A percentile compares a stretch with the other conserved stretches of the same genome.
Conservation (phyloP, 2,888 invertebrate species). For the Drosophila meridionalis region DNA sequence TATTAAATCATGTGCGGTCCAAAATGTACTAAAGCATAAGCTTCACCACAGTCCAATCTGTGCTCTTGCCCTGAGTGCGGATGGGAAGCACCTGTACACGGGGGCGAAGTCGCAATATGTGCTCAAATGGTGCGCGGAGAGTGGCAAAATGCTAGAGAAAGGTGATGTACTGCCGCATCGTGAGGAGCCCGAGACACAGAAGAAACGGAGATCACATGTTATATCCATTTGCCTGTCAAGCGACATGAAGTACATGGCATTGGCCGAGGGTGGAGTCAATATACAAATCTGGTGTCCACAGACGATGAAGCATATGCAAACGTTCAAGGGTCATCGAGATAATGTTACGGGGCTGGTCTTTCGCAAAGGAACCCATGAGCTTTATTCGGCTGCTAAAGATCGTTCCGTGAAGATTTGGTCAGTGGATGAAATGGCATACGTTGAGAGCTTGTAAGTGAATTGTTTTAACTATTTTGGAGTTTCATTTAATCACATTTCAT, state of each 20-base stretch:
- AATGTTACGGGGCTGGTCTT: conserved; percentile 92
- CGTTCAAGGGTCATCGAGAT: conserved; percentile 92
- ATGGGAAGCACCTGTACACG: conserved; percentile 90
- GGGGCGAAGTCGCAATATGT: conserved; percentile 95
- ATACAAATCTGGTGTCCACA: conserved; percentile 94
- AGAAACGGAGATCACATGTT: conserved; percentile 85
- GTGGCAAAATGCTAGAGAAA: conserved; percentile 87
- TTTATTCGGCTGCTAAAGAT: conserved; percentile 93
- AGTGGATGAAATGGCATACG: conserved; percentile 97
- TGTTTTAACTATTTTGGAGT: neutral
- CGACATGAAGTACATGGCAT: conserved; percentile 92
- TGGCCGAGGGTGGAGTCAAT: conserved; percentile 89
- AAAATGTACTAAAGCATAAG: conserved; percentile 88
- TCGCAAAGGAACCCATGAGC: conserved; percentile 92
- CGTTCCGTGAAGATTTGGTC: conserved; percentile 97
- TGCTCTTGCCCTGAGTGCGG: conserved; percentile 91
- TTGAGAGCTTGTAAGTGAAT: conserved; percentile 91
- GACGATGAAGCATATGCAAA: conserved; percentile 91
- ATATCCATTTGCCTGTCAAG: conserved; percentile 90
- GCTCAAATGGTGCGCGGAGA: conserved; percentile 92
- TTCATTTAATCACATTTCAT: neutral
- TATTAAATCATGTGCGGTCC: conserved; percentile 85
- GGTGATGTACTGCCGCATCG: conserved; percentile 85
- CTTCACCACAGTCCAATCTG: conserved; percentile 93
- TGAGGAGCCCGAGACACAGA: conserved; percentile 75